Percentiles rank a stretch among this genome's conserved stretches.
Conservation (phyloP, 2,888 invertebrate genomes). For the Pseudanteris insignis region DNA sequence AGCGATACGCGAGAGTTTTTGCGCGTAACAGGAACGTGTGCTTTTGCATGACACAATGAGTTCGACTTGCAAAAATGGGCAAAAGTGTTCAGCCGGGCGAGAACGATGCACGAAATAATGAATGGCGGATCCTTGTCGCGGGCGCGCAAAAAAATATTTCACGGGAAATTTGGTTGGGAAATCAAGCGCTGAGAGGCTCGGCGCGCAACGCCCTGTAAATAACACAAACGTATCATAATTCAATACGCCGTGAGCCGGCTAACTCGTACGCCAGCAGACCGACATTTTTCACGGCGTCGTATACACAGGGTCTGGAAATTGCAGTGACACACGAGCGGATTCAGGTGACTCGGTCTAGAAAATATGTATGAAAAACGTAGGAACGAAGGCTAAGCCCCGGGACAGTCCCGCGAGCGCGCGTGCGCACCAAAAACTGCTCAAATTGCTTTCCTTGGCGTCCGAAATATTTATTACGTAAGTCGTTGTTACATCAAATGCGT, state of each 20-base stretch:
- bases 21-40: background rate
- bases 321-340: constrained; percentile 40
- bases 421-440: constrained; percentile 16
- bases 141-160: constrained; percentile 24
- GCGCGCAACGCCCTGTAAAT: constrained; percentile 20
- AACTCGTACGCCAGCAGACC: constrained; percentile 24
- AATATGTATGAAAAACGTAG: constrained; percentile 2
- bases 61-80: constrained; percentile 14
- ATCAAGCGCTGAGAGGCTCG: constrained; percentile 21
- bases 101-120: constrained; percentile 13
- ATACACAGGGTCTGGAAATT: constrained; percentile 33
- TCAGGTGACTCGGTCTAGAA: constrained; percentile 28
- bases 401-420: constrained; percentile 5
- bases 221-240: constrained; percentile 44
- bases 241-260: constrained; percentile 35
- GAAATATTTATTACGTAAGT: constrained; percentile 26
- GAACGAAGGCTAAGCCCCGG: background rate
- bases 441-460: constrained; percentile 31
- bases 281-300: constrained; percentile 31
- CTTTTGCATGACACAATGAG: constrained; percentile 9
- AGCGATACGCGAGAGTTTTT: too few species aligned
- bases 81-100: constrained; percentile 1
- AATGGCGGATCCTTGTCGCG: constrained; percentile 10
- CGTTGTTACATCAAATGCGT: constrained; percentile 26
- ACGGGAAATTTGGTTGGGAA: constrained; percentile 30